Evolutionary conservation across 1,140 invertebrate genomes (phyloP), one percentile per base, ranked within the genome.

Genomic region (Chironomus tepperi): DNA sequence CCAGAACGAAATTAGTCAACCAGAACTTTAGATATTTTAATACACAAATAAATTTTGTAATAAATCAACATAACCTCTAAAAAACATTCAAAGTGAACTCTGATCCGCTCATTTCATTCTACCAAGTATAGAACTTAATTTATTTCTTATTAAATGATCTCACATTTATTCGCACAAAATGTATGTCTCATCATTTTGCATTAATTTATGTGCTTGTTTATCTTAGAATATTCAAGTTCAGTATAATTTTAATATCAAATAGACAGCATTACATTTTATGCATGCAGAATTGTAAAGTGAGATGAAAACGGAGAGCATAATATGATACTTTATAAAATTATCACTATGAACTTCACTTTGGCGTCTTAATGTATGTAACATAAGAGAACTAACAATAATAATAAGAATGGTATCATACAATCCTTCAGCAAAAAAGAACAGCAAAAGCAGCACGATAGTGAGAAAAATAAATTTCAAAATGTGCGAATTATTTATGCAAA

Each of bases 401-500:
- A 34, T 34, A 34, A 34, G 24, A 34, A 34, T 34, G 24, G 24
- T 34, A 34, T 34, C 24, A 34, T 34, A 34, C 24, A 2, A 34
- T 34, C 24, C 24, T 34, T 34, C 24, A 34, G 47, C 47, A 57
- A n/a, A n/a, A n/a, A n/a, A n/a, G 47, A 57, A 34, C 47, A n/a
- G 47, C n/a, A 57, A 57, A 57, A 47, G 43, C n/a, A 5, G 8
- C 9, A 47, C 2, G 43, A 47, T 9, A 47, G 47, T n/a, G n/a
- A 57, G 47, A 57, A 57, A n/a, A 12, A 57, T 57, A 57, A 57
- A 57, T 57, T n/a, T 57, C 47, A 15, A n/a, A 57, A 57, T n/a
- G 47, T 57, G 47, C 47, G 47, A 57, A 57, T 57, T 57, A 57
- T 57, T 57, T 57, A 57, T 57, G 47, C 47, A 57, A 57, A 57